These are phyloP conservation scores for Coleophora deauratella DNA, from an alignment of 2,888 invertebrate genomes.

Conservation along the genomic window DNA sequence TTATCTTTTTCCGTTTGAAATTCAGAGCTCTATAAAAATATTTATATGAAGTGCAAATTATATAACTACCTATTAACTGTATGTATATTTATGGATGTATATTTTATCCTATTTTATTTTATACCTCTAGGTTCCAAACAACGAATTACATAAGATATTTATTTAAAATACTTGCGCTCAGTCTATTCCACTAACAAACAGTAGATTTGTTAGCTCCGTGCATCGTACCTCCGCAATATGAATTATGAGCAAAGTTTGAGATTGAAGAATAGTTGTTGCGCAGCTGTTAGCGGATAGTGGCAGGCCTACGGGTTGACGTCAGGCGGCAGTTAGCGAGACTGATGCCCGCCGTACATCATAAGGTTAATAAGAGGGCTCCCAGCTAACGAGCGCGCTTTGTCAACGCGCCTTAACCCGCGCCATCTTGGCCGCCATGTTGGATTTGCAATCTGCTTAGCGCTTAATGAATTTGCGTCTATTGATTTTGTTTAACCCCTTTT, in stretches of 20 bases:
- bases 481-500: slow-evolving; percentile 74
- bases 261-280: not conserved
- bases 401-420: slow-evolving; percentile 69
- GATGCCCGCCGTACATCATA: slow-evolving; percentile 72
- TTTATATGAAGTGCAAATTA: no score
- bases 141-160: no score
- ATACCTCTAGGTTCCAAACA: no score
- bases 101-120: no score
- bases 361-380: slow-evolving; percentile 75
- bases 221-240: not conserved
- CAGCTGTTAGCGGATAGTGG: slow-evolving; percentile 17
- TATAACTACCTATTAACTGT: no score
- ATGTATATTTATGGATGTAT: no score
- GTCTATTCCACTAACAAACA: no score
- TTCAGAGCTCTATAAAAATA: no score
- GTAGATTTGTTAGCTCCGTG: no score
- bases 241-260: not conserved
- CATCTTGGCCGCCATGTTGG: slow-evolving; percentile 69
- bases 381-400: slow-evolving; percentile 74
- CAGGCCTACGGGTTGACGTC: slow-evolving; percentile 35
- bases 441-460: slow-evolving; percentile 71
- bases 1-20: no score
- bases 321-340: slow-evolving; percentile 44
- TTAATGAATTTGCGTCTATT: slow-evolving; percentile 73
- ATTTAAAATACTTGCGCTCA: no score